phyloP scores from a whole-genome alignment of 1,140 invertebrate genomes.

The Drosophila sp. region DNA sequence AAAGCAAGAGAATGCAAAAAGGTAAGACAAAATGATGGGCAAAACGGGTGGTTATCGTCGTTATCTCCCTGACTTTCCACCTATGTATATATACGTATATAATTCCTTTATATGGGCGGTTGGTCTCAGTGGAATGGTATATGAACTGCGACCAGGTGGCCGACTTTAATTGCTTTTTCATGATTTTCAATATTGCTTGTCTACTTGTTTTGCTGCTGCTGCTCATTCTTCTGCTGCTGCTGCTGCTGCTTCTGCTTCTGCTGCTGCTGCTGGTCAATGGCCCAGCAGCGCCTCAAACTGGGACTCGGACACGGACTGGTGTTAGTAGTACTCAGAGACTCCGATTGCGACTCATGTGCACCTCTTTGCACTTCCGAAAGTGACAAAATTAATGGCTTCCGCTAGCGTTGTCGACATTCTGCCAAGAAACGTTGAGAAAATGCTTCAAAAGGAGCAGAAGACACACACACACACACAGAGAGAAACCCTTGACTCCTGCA shows the following conservation, averaged over 20 bases:
- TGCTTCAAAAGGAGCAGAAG: conserved; percentile 42
- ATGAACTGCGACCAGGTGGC: conserved; percentile 47
- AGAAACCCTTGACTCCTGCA: conserved; percentile 25
- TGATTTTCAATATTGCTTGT: conserved; percentile 66
- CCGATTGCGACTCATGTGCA: conserved; percentile 46
- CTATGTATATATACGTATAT: not conserved
- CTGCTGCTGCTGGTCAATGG: conserved; percentile 40
- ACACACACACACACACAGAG: conserved; percentile 21
- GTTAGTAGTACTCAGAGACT: conserved; percentile 1
- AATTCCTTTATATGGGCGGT: too few species aligned
- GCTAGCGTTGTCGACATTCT: conserved; percentile 68
- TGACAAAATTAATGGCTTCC: conserved; percentile 82
- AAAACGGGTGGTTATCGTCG: conserved; percentile 4
- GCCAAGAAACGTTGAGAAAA: conserved; percentile 69
- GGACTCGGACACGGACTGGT: not conserved
- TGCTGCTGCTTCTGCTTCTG: not conserved
- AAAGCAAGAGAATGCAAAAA: not conserved
- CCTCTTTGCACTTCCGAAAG: conserved; percentile 64
- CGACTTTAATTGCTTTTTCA: conserved; percentile 72
- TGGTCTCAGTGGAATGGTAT: not conserved
- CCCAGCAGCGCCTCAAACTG: conserved; percentile 14
- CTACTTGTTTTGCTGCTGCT: conserved; percentile 18
- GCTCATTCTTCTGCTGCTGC: not conserved
- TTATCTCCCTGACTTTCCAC: not conserved
- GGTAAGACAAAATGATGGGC: too few species aligned